Evolutionary conservation across 2,797 vertebrate species (phyloP), one percentile per base, ranked within the genome.

Genomic region (Pitangus sulphuratus): DNA sequence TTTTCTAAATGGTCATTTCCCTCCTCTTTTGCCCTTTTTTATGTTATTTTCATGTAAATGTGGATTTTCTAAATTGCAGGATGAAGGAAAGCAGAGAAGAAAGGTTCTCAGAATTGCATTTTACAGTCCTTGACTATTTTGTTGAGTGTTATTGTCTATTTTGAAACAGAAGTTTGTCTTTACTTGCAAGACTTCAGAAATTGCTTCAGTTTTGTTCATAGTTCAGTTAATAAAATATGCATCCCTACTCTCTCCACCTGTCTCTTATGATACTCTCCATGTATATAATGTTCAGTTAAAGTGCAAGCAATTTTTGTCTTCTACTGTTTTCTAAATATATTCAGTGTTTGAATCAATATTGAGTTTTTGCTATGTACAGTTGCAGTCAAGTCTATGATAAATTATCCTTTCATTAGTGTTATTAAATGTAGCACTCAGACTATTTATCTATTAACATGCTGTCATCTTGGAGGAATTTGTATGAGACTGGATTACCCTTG

Each of bases 371-470:
- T 86, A 9, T 28, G 47, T 70, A 77, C 37, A 62, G 51, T 56
- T 96, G 48, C 3, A 45, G 87, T 95, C 62, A 94, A 94, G 57
- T 87, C 51, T 76, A 48, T 70, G 83, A 82, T 80, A 91, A 93
- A 82, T 93, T 86, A 44, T 90, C 51, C 93, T 95, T 95, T 94
- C 53, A 90, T 93, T 57, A 37, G 13, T 64, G 51, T 78, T 85
- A 86, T 84, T 90, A 83, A 76, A 89, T 53, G 24, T 44, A 86
- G 24, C 21, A 22, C 31, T 86, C 60, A 45, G 50, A 45, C 42
- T 80, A 75, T 89, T 88, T 91, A 60, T 79, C 74, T 64, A 37
- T 94, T 95, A 91, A 76, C 33, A 54, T 61, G 24, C 24, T 93
- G 45, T 35, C 37, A 53, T 86, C 18, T n/a, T 72, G 60, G 50